Base-by-base conservation (phyloP, 2,113 vertebrate species). In the Genyomyrus donnyi region DNA sequence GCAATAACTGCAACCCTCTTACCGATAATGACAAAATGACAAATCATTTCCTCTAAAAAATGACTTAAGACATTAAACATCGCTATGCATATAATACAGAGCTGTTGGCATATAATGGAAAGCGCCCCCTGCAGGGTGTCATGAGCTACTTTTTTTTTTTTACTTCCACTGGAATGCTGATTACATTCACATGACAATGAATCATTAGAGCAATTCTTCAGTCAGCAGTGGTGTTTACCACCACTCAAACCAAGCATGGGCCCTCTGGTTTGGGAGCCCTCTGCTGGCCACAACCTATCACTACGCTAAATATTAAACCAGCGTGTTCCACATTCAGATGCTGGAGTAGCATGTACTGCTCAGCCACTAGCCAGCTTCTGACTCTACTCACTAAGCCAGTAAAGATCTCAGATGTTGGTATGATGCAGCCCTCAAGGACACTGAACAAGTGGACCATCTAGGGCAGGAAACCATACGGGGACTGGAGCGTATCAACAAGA, bases 61-160 rank as follows among this genome's bases (percentile, higher is more conserved):
- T 93, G 90, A 93, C 94, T 91, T 94, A 85, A 92, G 93, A 92
- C 93, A 93, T 94, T 94, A 94, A 92, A 93, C 90, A 89, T 53
- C 2, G 17, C 87, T 95, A 95, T 94, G 93, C 94, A 94, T 93
- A 96, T 92, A 96, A 95, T 93, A 95, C 86, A 91, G 90, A 94
- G 95, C 94, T 94, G 93, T 90, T 93, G 92, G 95, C 94, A 94
- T 93, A 88, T 92, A 92, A 93, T 93, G 93, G 92, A 92, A 93
- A 93, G 53, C 91, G 92, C 93, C 94, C 94, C 95, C 95, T 94
- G 93, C 91, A 92, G 95, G 92, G 94, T 94, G 93, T 96, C 95
- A 95, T 94, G 92, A 96, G 95, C 90, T 83, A 88, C 90, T 83
- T 21, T 87, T 15, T 21, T 21, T 13, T 48, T 95, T 94, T 93